Evolutionary conservation across 2,888 invertebrate species (phyloP).

Genomic region (Apotomis capreana): DNA sequence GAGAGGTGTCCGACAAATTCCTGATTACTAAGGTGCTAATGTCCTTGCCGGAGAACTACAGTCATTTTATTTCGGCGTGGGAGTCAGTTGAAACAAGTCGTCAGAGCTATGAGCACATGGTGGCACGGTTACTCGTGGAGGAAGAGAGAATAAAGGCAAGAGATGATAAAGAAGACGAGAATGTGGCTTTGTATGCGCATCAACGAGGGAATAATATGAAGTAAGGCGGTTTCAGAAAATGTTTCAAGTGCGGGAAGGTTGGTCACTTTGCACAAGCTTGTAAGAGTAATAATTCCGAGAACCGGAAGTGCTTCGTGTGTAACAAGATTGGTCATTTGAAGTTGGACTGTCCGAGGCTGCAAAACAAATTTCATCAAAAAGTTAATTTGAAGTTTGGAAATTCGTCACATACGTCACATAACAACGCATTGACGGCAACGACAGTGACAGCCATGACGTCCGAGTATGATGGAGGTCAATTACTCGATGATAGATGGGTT

Average conservation of each 20-base stretch:
- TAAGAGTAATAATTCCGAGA: no score
- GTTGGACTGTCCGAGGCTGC: not conserved
- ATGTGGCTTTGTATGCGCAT: no score
- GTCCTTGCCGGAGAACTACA: slow-evolving; percentile 53
- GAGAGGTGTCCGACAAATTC: slow-evolving; percentile 49
- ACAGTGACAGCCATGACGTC: not conserved
- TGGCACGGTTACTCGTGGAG: slow-evolving; percentile 47
- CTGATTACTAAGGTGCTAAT: slow-evolving; percentile 54
- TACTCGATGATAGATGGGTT: not conserved
- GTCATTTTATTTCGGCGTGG: slow-evolving; percentile 57
- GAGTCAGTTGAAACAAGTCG: slow-evolving; percentile 47
- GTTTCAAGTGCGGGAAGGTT: not conserved
- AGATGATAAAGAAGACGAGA: slow-evolving; percentile 36
- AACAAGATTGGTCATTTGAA: slow-evolving; percentile 1
- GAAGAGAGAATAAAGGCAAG: slow-evolving; percentile 46
- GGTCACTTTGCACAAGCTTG: no score
- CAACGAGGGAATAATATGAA: no score
- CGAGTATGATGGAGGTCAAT: not conserved
- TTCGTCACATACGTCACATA: not conserved
- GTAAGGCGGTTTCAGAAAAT: not conserved
- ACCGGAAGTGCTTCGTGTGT: no score
- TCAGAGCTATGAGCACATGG: slow-evolving; percentile 47
- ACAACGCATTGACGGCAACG: not conserved
- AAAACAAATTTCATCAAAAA: not conserved
- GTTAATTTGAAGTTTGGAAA: not conserved